phyloP scores from a whole-genome alignment of 2,113 vertebrate genomes.

The Erinaceus europaeus region DNA sequence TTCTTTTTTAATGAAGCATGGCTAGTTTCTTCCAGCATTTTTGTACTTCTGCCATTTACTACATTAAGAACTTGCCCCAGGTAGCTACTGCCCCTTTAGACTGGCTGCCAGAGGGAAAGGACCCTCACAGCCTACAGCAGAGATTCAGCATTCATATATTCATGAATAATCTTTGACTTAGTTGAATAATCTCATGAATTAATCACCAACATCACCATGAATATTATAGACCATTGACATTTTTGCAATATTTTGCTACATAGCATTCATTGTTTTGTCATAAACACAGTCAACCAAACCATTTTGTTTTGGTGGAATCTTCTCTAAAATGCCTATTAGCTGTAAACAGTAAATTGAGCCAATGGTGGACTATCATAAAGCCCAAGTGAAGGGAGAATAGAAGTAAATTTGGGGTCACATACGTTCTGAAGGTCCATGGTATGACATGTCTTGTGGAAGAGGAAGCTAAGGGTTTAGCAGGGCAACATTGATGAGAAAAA shows the following conservation, averaged over 20 bases:
- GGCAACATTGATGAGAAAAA: too few species aligned
- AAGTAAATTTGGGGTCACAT: background rate
- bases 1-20: background rate
- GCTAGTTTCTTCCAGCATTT: background rate
- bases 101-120: too few species aligned
- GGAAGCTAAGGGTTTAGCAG: background rate
- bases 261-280: constrained; percentile 5
- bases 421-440: background rate
- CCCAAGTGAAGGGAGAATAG: background rate
- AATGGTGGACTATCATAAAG: background rate
- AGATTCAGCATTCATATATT: background rate
- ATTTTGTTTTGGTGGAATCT: background rate
- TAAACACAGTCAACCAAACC: background rate
- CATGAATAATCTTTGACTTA: background rate
- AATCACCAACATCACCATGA: too few species aligned
- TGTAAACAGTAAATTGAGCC: constrained; percentile 7
- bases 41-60: background rate
- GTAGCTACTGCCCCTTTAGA: background rate
- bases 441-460: background rate
- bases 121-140: background rate
- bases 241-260: background rate
- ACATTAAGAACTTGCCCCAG: background rate
- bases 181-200: too few species aligned
- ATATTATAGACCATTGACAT: background rate
- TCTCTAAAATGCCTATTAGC: constrained; percentile 23